These are phyloP conservation scores for Hiodon tergisus DNA, from an alignment of 2,113 vertebrate genomes.

Conservation along the genomic window DNA sequence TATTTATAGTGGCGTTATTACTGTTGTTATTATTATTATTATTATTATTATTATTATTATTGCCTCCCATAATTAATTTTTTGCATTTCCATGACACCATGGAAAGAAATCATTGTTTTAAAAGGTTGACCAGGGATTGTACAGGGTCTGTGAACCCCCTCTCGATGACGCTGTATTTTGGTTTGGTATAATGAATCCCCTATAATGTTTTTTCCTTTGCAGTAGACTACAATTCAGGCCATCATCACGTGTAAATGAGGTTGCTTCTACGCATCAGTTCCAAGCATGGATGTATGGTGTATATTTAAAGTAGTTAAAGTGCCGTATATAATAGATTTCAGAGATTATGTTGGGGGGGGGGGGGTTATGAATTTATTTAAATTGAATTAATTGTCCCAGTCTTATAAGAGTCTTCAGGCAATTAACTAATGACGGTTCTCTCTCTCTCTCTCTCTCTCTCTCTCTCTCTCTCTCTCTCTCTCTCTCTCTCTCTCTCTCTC, in stretches of 20 bases:
- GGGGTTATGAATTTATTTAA: background rate
- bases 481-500: too few species aligned
- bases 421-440: background rate
- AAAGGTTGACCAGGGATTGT: too few species aligned
- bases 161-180: too few species aligned
- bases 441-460: background rate
- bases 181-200: too few species aligned
- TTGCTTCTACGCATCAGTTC: background rate
- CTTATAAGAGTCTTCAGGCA: background rate
- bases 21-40: too few species aligned
- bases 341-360: background rate
- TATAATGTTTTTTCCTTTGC: too few species aligned
- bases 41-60: too few species aligned
- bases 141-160: too few species aligned
- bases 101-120: too few species aligned
- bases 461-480: background rate
- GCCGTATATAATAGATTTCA: background rate
- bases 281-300: background rate
- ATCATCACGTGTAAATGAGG: background rate
- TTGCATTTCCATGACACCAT: too few species aligned
- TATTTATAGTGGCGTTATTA: background rate
- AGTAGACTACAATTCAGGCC: too few species aligned
- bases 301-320: constrained; percentile 1
- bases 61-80: too few species aligned
- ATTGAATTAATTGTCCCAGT: background rate